Base-by-base conservation (phyloP, 1,140 invertebrate genomes). In the Zaprionus kolodkinae region DNA sequence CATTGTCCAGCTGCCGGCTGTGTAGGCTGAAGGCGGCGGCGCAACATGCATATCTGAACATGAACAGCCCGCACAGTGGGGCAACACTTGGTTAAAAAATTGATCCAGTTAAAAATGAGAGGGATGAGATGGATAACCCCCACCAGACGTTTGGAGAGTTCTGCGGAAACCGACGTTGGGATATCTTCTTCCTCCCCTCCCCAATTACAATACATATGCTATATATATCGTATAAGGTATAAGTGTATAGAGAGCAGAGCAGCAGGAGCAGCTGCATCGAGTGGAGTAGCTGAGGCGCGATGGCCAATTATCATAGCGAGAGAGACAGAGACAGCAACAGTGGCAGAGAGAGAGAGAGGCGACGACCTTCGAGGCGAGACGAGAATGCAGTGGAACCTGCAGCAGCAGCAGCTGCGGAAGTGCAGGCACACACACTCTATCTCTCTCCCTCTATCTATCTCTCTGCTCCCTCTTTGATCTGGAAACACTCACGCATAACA, bases 1-100 rank as follows among this genome's bases (percentile, higher is more conserved):
- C 65, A 93, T 94, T 68, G 93, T 94, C 56, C 93, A 94, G 86
- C 76, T 95, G 61, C 94, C 94, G 21, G 93, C 94, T 68, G 93
- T 94, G 92, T 94, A 94, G 93, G 75, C 27, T 13, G 36, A 50
- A 65, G 50, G 62, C 27, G 21, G 54, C 62, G 50, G 62, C 27
- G 52, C 35, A 40, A 40, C 38, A 2, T 40, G 17, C 7, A n/a
- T 11, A 57, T 6, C 21, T 64, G 40, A 78, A 85, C 74, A 1
- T 85, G 80, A 78, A 87, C 76, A 77, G 75, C 81, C 85, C 72
- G 35, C 55, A 88, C 79, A 87, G 79, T 81, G 71, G 85, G 84
- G 80, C 84, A 78, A 72, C 56, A 71, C 56, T 35, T 75, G 74
- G 67, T 71, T 79, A 57, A 61, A 84, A 55, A 60, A 62, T 11